Conservation (phyloP, 2,797 vertebrate genomes). For the Sparidentex hasta region DNA sequence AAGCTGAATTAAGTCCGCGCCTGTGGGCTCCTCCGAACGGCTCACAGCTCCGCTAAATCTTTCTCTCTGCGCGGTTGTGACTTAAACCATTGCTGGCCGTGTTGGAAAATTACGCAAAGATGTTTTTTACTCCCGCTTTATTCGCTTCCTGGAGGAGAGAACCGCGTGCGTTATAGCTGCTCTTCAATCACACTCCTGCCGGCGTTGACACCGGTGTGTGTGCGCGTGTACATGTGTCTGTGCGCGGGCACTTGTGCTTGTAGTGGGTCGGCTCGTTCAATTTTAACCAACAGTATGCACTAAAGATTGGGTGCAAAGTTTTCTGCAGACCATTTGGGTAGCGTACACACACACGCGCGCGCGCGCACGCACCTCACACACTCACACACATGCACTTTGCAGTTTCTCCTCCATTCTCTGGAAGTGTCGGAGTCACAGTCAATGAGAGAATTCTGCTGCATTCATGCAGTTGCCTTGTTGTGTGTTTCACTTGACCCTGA, state of each 20-base stretch:
- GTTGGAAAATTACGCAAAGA: neutral
- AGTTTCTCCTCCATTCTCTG: neutral
- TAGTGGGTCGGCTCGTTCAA: constrained; percentile 45
- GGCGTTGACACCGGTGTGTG: constrained; percentile 21
- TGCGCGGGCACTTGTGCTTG: neutral
- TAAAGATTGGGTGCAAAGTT: constrained; percentile 58
- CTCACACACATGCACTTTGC: neutral
- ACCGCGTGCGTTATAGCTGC: constrained; percentile 7
- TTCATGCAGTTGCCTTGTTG: constrained; percentile 33
- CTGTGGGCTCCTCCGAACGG: constrained; percentile 16
- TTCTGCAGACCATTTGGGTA: constrained; percentile 32
- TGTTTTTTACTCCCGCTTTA: neutral
- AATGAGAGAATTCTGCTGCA: constrained; percentile 52
- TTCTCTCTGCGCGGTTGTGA: neutral
- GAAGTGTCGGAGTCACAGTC: constrained; percentile 8
- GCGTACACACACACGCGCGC: neutral
- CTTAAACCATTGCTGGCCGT: neutral
- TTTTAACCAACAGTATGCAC: constrained; percentile 41
- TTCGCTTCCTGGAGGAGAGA: neutral
- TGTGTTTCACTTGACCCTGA: constrained; percentile 38
- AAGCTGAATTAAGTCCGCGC: constrained; percentile 39
- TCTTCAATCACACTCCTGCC: constrained; percentile 32
- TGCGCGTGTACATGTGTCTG: neutral
- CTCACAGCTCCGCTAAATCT: constrained; percentile 6
- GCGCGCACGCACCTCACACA: neutral